Conservation (phyloP, 1,140 invertebrate genomes). For the Papilio polytes region DNA sequence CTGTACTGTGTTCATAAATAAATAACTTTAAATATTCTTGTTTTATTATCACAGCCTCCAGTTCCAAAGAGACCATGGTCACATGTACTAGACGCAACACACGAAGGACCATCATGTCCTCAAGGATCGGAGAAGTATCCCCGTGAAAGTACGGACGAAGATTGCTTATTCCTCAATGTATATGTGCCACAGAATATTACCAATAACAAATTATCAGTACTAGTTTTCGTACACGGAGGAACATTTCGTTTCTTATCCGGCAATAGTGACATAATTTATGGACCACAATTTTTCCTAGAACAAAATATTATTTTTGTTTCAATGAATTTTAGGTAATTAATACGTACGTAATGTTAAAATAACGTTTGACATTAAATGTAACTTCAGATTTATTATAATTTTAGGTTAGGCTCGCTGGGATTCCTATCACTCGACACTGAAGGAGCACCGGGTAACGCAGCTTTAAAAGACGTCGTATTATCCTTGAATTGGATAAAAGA, state of each 20-base stretch:
- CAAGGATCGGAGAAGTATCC: conserved; percentile 44
- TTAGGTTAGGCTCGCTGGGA: conserved; percentile 86
- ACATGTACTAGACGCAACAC: conserved; percentile 45
- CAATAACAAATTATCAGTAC: conserved; percentile 36
- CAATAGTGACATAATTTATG: conserved; percentile 44
- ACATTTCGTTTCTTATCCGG: conserved; percentile 43
- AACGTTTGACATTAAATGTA: background rate
- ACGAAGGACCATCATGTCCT: conserved; percentile 47
- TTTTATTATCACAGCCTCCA: conserved; percentile 47
- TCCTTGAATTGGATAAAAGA: conserved; percentile 88
- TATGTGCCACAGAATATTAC: conserved; percentile 42
- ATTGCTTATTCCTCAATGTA: conserved; percentile 52
- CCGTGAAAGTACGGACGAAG: conserved; percentile 47
- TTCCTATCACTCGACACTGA: conserved; percentile 86
- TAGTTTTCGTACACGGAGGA: conserved; percentile 50
- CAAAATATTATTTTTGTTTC: conserved; percentile 47
- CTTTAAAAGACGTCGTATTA: conserved; percentile 88
- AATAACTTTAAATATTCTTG: background rate
- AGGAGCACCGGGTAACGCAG: conserved; percentile 87
- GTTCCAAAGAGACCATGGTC: conserved; percentile 50
- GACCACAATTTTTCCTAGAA: conserved; percentile 50
- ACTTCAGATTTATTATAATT: conserved; percentile 30
- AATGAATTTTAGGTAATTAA: conserved; percentile 50
- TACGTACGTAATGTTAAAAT: background rate
- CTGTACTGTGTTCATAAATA: background rate